Percentiles rank a stretch among this genome's conserved stretches.
Evolutionary conservation across 1,140 invertebrate genomes (phyloP).

Genomic region (Drosophila pseudoananassae): DNA sequence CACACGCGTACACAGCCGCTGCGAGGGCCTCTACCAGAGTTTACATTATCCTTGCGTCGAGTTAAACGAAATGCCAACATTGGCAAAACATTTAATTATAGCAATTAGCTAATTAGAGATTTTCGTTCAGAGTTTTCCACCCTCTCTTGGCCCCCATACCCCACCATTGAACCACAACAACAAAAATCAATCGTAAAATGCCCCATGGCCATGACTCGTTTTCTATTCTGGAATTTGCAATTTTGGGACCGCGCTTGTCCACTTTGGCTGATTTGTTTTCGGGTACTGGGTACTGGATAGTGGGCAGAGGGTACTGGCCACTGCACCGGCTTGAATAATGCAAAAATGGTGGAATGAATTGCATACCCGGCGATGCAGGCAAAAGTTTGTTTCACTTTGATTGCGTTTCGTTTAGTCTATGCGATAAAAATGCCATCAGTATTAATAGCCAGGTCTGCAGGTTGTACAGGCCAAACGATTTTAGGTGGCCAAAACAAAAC

Average conservation of each 20-base stretch:
- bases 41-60: constrained; percentile 74
- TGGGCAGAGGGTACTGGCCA: neutral
- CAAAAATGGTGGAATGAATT: constrained; percentile 26
- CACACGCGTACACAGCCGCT: constrained; percentile 1
- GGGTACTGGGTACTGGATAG: neutral
- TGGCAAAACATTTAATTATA: constrained; percentile 82
- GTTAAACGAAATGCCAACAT: constrained; percentile 76
- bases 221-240: constrained; percentile 42
- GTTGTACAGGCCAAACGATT: constrained; percentile 51
- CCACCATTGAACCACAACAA: constrained; percentile 1
- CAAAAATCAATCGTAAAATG: constrained; percentile 70
- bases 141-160: neutral
- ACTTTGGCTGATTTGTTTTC: constrained; percentile 51
- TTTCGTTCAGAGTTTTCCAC: constrained; percentile 35
- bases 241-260: constrained; percentile 46
- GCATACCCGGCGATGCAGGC: constrained; percentile 12
- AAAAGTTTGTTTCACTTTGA: constrained; percentile 7
- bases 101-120: constrained; percentile 83
- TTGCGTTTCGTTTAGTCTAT: neutral
- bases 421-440: constrained; percentile 75
- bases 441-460: constrained; percentile 61
- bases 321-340: constrained; percentile 22
- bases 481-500: constrained; percentile 22
- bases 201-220: constrained; percentile 28
- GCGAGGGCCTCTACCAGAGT: constrained; percentile 43